Conservation (phyloP, 2,113 vertebrate species). For the Oreocharis arfaki region DNA sequence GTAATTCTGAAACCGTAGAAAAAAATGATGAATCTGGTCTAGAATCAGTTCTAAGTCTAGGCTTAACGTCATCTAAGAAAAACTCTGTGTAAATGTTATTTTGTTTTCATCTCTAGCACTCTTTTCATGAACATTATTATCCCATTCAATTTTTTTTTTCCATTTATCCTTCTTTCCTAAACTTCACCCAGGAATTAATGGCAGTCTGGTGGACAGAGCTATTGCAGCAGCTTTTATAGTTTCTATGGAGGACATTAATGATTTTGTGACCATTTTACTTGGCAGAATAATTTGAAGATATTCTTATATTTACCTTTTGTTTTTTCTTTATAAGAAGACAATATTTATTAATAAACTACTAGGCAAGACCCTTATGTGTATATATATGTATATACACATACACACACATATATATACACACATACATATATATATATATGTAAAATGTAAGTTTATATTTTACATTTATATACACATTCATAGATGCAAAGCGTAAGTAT, state of each 20-base stretch:
- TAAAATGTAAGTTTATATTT: neutral
- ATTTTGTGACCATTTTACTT: neutral
- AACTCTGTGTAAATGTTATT: neutral
- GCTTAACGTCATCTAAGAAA: rapidly evolving
- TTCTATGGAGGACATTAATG: neutral
- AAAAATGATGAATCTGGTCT: neutral
- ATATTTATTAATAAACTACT: neutral
- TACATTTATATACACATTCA: neutral
- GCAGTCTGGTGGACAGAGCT: neutral
- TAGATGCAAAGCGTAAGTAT: neutral
- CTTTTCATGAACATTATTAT: neutral
- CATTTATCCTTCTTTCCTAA: neutral
- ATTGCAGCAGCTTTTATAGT: neutral
- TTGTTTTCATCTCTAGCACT: neutral
- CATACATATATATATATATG: neutral
- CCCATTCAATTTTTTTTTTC: rapidly evolving
- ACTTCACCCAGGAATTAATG: neutral
- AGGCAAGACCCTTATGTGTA: neutral
- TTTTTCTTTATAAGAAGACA: neutral
- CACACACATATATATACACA: neutral
- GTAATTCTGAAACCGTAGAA: neutral
- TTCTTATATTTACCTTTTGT: neutral
- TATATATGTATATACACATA: too few species aligned
- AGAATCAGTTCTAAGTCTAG: neutral
- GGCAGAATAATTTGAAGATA: neutral